These are phyloP conservation scores for Tupaia tana DNA, from an alignment of 2,113 vertebrate genomes.

Conservation along the genomic window DNA sequence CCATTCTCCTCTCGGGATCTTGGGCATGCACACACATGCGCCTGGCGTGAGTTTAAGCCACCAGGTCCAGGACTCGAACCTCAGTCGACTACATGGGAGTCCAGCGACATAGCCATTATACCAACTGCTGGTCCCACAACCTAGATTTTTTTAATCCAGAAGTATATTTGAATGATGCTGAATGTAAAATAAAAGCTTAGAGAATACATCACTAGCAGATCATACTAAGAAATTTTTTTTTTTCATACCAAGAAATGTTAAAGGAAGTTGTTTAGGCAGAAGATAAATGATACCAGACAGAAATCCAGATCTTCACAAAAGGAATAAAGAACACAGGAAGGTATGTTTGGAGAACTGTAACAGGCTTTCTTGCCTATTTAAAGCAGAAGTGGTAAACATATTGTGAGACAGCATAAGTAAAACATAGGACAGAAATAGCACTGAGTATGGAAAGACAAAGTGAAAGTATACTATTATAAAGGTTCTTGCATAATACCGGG, in stretches of 20 bases:
- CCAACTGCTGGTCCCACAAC: neutral
- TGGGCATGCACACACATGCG: too few species aligned
- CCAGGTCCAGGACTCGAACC: too few species aligned
- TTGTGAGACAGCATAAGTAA: neutral
- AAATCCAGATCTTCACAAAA: neutral
- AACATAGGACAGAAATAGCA: neutral
- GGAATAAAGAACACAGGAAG: neutral
- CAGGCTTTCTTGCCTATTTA: neutral
- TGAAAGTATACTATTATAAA: neutral
- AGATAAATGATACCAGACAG: conserved; percentile 8
- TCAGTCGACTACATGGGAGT: too few species aligned
- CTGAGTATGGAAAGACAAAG: neutral
- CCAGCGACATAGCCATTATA: too few species aligned
- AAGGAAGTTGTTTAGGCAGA: neutral
- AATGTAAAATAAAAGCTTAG: conserved; percentile 37
- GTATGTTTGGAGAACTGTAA: neutral
- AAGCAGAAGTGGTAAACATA: neutral
- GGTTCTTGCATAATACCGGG: neutral
- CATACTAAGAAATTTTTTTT: too few species aligned
- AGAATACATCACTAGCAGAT: neutral
- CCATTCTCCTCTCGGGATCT: too few species aligned
- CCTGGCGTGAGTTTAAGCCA: too few species aligned
- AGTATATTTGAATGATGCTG: neutral
- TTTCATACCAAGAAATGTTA: neutral
- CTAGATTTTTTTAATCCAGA: neutral